Base-by-base conservation (phyloP, 2,888 invertebrate genomes). In the Encarsia formosa region DNA sequence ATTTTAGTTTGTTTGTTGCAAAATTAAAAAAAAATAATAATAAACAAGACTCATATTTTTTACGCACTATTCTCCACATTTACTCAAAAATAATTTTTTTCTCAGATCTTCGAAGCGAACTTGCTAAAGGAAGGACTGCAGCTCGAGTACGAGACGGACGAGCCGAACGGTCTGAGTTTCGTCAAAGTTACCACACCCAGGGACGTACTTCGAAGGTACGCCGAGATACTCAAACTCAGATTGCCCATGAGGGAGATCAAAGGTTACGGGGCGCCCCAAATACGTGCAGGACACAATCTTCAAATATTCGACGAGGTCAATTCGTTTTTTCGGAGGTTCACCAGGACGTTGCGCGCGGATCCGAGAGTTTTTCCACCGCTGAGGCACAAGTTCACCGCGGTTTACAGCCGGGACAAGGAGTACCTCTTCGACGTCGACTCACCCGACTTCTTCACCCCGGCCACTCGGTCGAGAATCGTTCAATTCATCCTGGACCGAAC, bases 161-260 rank as follows among this genome's bases (percentile, higher is more conserved):
- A 83, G 54, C 79, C 74, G 24, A 78, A 85, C 60, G 85, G 86
- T 52, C 78, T 91, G 48, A 81, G 85, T 73, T 92, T 91, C 75
- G 80, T 91, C 58, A 95, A 95, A 83, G 82, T 96, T 54, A 91
- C 94, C 74, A 90, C 91, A 1, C 91, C 95, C 0, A 76, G 82
- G 61, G 82, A 87, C 67, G 91, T 95, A 5, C 75, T 95, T 44
- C 81, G 86, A 61, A 81, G 91, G 63, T 95, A 95, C 75, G 86
- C 91, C 55, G 96, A 96, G 76, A 89, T 94, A 65, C 79, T 95
- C 63, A 94, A 95, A 73, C 78, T 95, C 20, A 81, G 92, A 69
- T 86, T 95, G 88, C 94, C 95, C 3, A 95, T 96, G 91, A 91
- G 87, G 80, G 87, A 86, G 79, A 84, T 89, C 69, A 79, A 82